Evolutionary conservation across 2,797 vertebrate species (phyloP), one percentile per base, ranked within the genome.

Genomic region (Enteromius thamalakanensis): DNA sequence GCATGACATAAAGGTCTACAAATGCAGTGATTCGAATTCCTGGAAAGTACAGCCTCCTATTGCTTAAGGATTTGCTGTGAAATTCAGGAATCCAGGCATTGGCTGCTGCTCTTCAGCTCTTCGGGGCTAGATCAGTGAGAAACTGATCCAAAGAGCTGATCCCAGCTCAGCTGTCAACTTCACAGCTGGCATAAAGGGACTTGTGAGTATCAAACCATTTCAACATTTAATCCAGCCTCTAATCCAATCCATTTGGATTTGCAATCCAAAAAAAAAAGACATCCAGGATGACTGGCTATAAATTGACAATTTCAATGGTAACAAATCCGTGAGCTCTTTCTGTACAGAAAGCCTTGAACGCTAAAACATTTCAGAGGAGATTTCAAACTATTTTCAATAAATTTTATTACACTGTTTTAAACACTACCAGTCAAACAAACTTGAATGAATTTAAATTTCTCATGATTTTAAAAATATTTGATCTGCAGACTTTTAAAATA

Each of bases 201-300:
- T 69, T 88, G 80, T 77, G 77, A 89, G 86, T 86, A 84, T 87
- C 84, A 70, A 77, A 78, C 84, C 82, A 85, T 85, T 89, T 84
- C 55, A 79, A 71, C 78, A 85, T 88, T 82, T 89, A 89, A 87
- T 87, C 86, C 87, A 74, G 60, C 81, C 71, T 71, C 83, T 90
- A 89, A 90, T 89, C 87, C 88, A 87, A 90, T 89, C 84, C 86
- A 81, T 72, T 79, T 83, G 76, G 49, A 82, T 82, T 78, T 79
- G 77, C 80, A 21, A 82, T 83, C 68, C 82, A 75, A 71, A 76
- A 60, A 76, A 60, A 58, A 55, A 79, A 81, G 32, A 82, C 80
- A 49, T 51, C 26, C 62, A 89, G 76, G 69, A 82, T 82, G 80
- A 88, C 79, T 65, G 19, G 67, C 78, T 77, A 74, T 34, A 68